phyloP scores from a whole-genome alignment of 2,888 invertebrate species.

The Poecilus cupreus region DNA sequence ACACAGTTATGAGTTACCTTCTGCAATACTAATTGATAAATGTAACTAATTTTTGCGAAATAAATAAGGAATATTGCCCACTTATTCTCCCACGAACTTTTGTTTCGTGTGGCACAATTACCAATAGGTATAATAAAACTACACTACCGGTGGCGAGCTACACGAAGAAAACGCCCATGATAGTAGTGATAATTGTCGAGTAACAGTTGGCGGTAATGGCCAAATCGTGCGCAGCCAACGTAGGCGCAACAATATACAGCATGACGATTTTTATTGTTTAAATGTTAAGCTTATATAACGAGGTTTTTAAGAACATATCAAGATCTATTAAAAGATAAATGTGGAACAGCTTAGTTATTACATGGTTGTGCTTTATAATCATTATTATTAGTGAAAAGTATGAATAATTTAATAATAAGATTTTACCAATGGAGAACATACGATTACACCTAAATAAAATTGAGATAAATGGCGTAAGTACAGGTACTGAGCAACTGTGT shows the following conservation, averaged over 20 bases:
- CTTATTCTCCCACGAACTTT: slow-evolving; percentile 14
- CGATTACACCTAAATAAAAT: too few relatives aligned
- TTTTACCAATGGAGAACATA: too few relatives aligned
- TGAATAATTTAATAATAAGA: neutral
- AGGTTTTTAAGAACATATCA: neutral
- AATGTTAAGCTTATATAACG: slow-evolving; percentile 36
- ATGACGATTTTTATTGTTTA: slow-evolving; percentile 4
- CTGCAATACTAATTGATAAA: too few relatives aligned
- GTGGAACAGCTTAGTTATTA: neutral
- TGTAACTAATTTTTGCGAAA: neutral
- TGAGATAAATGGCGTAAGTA: too few relatives aligned
- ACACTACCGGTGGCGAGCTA: neutral
- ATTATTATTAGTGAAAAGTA: neutral
- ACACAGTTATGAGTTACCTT: too few relatives aligned
- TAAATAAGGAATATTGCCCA: too few relatives aligned
- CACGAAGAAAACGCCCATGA: slow-evolving; percentile 8
- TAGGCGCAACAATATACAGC: slow-evolving; percentile 9
- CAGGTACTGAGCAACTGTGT: too few relatives aligned
- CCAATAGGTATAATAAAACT: neutral
- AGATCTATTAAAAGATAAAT: slow-evolving; percentile 39
- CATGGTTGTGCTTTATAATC: neutral
- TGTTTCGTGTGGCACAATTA: slow-evolving; percentile 8
- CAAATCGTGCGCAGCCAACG: slow-evolving; percentile 21
- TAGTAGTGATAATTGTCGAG: slow-evolving; percentile 39
- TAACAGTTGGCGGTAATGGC: slow-evolving; percentile 34